Evolutionary conservation across 1,140 invertebrate species (phyloP), one percentile per base, ranked within the genome.

Genomic region (Uloborus diversus): DNA sequence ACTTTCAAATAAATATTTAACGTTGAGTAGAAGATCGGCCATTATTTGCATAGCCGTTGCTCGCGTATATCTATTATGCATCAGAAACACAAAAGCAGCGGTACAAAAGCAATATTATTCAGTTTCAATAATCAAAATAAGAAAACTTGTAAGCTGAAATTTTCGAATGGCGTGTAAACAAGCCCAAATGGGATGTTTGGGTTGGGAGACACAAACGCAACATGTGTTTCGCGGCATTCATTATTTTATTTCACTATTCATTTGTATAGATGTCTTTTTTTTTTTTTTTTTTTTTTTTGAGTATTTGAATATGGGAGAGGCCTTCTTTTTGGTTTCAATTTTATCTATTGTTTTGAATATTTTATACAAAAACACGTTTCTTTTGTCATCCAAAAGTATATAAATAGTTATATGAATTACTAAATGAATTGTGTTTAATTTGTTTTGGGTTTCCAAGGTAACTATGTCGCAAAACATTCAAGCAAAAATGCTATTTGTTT

Each of bases 1-100:
- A 28, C 28, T 42, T 59, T 61, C 30, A 59, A 17, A 73, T 73
- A 73, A 73, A 73, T 73, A 73, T 73, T 73, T 73, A 73, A 73
- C 69, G 69, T 61, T 27, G 37, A 27, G 35, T 42, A 73, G 20
- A 25, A 28, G 69, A 73, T 61, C 69, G 61, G 27, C 56, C 53
- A 61, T 61, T 73, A 73, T 73, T 73, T 73, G 69, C 56, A 61
- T 73, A 59, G 56, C 53, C 42, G 33, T 42, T 28, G 53, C 7
- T 61, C 28, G 56, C 17, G 42, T 33, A 56, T 28, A 35, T 47
- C 51, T 47, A 59, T 71, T 71, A 71, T 71, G 17, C 53, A n/a
- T 2, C 23, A 4, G 14, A 20, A 30, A 61, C n/a, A n/a, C n/a
- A n/a, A n/a, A n/a, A n/a, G n/a, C n/a, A n/a, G n/a, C n/a, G n/a